These are phyloP conservation scores for Platynereis dumerilii DNA, from an alignment of 2,888 invertebrate species.

Conservation along the genomic window DNA sequence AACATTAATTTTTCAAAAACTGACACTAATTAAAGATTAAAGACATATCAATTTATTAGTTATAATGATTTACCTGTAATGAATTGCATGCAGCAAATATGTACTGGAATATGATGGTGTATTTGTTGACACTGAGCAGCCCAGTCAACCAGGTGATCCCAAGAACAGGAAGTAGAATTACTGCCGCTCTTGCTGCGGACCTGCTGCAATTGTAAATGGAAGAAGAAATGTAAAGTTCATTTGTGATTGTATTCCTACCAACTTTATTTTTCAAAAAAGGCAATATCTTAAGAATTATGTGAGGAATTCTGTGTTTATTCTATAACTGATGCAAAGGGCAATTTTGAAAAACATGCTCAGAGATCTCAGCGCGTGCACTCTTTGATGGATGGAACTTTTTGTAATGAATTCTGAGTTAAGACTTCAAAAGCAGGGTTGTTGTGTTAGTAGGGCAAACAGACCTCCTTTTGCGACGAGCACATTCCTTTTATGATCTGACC, in stretches of 20 bases:
- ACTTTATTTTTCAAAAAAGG: not conserved
- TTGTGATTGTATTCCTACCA: not conserved
- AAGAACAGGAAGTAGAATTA: constrained; percentile 44
- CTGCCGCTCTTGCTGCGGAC: constrained; percentile 39
- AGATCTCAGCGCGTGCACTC: too few relatives aligned
- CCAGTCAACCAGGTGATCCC: constrained; percentile 48
- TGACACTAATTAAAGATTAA: too few relatives aligned
- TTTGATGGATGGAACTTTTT: too few relatives aligned
- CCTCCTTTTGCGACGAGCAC: too few relatives aligned
- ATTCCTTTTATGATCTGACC: too few relatives aligned
- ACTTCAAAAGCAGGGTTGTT: too few relatives aligned
- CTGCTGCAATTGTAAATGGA: constrained; percentile 27
- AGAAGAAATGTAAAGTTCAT: not conserved
- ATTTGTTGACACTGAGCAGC: constrained; percentile 42
- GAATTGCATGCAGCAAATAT: constrained; percentile 45
- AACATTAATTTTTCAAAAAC: too few relatives aligned
- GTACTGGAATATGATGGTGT: constrained; percentile 42
- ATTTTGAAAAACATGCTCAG: too few relatives aligned
- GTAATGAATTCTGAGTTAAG: too few relatives aligned
- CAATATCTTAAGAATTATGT: not conserved
- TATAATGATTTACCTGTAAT: constrained; percentile 41
- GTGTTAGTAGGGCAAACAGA: too few relatives aligned
- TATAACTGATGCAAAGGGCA: too few relatives aligned
- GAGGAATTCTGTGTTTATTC: too few relatives aligned
- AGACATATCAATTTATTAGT: not conserved